Percentiles rank a stretch among this genome's conserved stretches.
These are phyloP conservation scores for Oreochromis grahami DNA, from an alignment of 2,797 vertebrate genomes.

Conservation along the genomic window DNA sequence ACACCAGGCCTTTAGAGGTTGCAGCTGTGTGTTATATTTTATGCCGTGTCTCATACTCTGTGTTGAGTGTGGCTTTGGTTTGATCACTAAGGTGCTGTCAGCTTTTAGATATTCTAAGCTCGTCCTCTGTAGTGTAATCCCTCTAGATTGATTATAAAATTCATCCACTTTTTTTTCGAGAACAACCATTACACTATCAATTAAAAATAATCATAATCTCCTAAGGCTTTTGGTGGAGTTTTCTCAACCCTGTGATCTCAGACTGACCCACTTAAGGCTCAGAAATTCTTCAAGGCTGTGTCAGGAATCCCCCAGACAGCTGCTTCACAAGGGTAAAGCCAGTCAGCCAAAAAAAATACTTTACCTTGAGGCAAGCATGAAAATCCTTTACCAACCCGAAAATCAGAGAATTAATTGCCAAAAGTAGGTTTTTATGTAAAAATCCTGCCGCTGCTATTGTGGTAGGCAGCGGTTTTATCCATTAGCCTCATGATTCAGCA, in stretches of 20 bases:
- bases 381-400: conserved; percentile 5
- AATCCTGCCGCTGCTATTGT: background rate
- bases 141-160: conserved; percentile 10
- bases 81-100: background rate
- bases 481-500: background rate
- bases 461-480: background rate
- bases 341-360: background rate
- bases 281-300: conserved; percentile 4
- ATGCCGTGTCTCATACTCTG: background rate
- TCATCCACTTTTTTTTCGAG: background rate
- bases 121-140: conserved; percentile 4
- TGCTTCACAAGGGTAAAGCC: conserved; percentile 13
- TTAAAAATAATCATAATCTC: background rate
- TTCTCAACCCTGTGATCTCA: conserved; percentile 9
- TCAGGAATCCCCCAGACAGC: conserved; percentile 11
- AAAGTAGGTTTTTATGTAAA: background rate
- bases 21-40: background rate
- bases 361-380: conserved; percentile 11
- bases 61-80: conserved; percentile 11
- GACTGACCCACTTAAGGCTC: conserved; percentile 34
- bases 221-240: conserved; percentile 7
- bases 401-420: background rate
- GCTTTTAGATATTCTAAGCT: background rate
- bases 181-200: conserved; percentile 9
- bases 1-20: background rate